Evolutionary conservation across 2,888 invertebrate genomes (phyloP).

Genomic region (Muscina levida): DNA sequence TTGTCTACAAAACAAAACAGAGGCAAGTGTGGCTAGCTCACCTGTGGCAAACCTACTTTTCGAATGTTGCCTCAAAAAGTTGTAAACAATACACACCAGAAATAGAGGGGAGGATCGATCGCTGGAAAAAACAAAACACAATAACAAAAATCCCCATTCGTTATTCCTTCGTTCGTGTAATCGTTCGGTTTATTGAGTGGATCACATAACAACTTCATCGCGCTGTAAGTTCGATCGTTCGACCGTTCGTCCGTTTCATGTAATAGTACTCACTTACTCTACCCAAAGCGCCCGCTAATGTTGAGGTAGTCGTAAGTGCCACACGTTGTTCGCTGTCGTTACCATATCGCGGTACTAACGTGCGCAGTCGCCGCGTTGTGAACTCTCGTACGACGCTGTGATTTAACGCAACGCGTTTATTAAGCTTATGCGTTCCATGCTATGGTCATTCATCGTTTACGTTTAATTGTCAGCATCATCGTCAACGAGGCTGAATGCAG

Average conservation of each 20-base stretch:
- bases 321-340: neutral
- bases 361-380: neutral
- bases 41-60: constrained; percentile 54
- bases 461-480: constrained; percentile 44
- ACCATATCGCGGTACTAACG: neutral
- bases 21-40: neutral
- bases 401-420: constrained; percentile 17
- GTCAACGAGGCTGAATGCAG: constrained; percentile 24
- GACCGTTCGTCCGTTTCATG: no score
- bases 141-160: neutral
- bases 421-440: neutral
- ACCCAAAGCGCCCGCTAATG: no score
- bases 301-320: constrained; percentile 3
- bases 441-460: constrained; percentile 13
- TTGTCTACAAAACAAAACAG: no score
- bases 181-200: neutral
- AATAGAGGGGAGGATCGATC: no score
- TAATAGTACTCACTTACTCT: no score
- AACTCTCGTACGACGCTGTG: neutral
- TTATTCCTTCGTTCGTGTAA: neutral
- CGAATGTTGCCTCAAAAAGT: constrained; percentile 15
- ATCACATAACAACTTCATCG: no score
- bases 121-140: neutral
- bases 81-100: neutral
- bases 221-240: neutral